Base-by-base conservation (phyloP, 1,140 invertebrate genomes). In the Heliconius eleuchia region DNA sequence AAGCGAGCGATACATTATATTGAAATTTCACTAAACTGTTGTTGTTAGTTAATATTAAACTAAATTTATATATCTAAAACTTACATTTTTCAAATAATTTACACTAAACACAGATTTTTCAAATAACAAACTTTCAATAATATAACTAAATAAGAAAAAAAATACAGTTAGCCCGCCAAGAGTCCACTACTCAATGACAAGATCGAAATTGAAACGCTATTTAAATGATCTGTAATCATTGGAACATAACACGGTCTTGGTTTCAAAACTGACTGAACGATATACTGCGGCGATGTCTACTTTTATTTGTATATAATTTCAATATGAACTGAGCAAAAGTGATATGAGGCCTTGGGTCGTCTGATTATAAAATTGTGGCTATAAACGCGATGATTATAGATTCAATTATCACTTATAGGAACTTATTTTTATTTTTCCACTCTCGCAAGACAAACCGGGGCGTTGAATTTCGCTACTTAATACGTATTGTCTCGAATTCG, bases 201-300 rank as follows among this genome's bases (percentile, higher is more conserved):
- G 85, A 82, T 80, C 37, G 79, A 60, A 79, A 71, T 77, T 81
- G 86, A 83, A 82, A 83, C 86, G 82, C 80, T 91, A 89, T 91
- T 89, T 91, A 91, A 91, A 88, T 91, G 86, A 89, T 85, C 88
- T 84, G 87, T 86, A 87, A 86, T 79, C 74, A 77, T 74, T 75
- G 73, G 78, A 78, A 77, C 84, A 80, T 83, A 85, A 86, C 84
- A 85, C 80, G 82, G 83, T 84, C 81, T 82, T 84, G 50, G 80
- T 86, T 88, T 87, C 79, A 78, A 85, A 83, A 85, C 79, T 78
- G 50, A 73, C 52, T 80, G 79, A 30, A 66, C 78, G 37, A 30
- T 66, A 6, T 66, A n/a, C n/a, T n/a, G 30, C 42, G 79, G 60
- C 73, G 76, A 77, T 80, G 70, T 70, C 30, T 60, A 76, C 37